phyloP scores from a whole-genome alignment of 2,888 invertebrate species.

The Sisyra terminalis region DNA sequence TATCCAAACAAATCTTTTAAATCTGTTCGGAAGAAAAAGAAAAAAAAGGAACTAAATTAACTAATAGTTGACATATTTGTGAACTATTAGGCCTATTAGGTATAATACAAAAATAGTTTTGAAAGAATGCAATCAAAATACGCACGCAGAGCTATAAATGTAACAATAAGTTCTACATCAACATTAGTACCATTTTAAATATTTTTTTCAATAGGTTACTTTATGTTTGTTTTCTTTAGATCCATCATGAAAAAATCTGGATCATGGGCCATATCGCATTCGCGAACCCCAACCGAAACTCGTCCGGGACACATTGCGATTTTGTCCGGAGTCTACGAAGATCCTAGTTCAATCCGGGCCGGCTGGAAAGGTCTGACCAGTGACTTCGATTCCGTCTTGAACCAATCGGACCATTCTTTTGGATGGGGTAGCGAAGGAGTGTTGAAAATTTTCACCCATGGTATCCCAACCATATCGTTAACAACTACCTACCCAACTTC shows the following conservation, averaged over 20 bases:
- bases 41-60: too few species aligned
- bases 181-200: too few species aligned
- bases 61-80: too few species aligned
- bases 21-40: too few species aligned
- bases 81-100: too few species aligned
- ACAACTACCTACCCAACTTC: background rate
- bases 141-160: too few species aligned
- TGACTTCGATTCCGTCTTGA: conserved; percentile 92
- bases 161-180: too few species aligned
- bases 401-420: conserved; percentile 69
- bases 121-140: too few species aligned
- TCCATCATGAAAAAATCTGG: conserved; percentile 37
- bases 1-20: too few species aligned
- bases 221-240: conserved; percentile 27
- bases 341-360: conserved; percentile 87
- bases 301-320: conserved; percentile 95
- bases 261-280: conserved; percentile 72
- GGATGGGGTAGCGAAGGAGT: conserved; percentile 96
- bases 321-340: conserved; percentile 92
- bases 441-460: conserved; percentile 75
- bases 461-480: conserved; percentile 20
- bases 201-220: too few species aligned
- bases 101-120: too few species aligned
- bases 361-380: conserved; percentile 97
- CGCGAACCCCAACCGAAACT: conserved; percentile 92